Percentiles rank a stretch among this genome's conserved stretches.
Evolutionary conservation across 1,140 invertebrate genomes (phyloP).

Genomic region (Telenomus remus): DNA sequence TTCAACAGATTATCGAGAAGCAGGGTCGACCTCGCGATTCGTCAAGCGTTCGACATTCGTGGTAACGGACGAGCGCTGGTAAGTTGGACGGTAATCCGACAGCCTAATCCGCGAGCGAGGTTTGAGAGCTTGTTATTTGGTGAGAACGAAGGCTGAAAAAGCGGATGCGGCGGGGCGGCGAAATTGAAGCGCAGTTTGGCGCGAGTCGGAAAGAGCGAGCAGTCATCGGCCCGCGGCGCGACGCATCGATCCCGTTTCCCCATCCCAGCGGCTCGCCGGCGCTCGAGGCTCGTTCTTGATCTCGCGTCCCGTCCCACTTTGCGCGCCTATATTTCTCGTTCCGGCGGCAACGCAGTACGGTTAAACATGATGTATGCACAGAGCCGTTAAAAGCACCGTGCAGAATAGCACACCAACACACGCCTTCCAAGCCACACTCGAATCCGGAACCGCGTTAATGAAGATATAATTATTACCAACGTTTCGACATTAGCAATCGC

Average conservation of each 20-base stretch:
- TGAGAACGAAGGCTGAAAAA: constrained; percentile 9
- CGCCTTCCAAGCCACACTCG: constrained; percentile 47
- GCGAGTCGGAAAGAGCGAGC: constrained; percentile 61
- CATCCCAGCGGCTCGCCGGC: constrained; percentile 35
- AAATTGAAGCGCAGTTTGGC: constrained; percentile 15
- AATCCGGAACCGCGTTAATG: constrained; percentile 70
- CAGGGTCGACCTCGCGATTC: background rate
- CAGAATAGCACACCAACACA: constrained; percentile 31
- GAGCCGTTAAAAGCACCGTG: constrained; percentile 45
- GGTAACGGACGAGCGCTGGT: background rate
- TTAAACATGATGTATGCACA: constrained; percentile 70
- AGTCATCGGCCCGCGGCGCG: constrained; percentile 70
- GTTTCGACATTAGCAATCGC: constrained; percentile 69
- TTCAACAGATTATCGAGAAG: background rate
- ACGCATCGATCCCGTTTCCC: constrained; percentile 70
- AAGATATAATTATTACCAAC: constrained; percentile 73
- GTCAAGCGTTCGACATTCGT: background rate
- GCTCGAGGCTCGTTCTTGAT: constrained; percentile 31
- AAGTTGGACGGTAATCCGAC: background rate
- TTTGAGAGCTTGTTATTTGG: constrained; percentile 4
- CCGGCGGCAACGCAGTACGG: constrained; percentile 62
- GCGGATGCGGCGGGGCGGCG: constrained; percentile 15
- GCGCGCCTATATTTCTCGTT: constrained; percentile 37
- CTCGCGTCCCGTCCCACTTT: constrained; percentile 48
- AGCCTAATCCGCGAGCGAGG: constrained; percentile 1